Conservation (phyloP, 2,888 invertebrate species). For the Parnassius orleans region DNA sequence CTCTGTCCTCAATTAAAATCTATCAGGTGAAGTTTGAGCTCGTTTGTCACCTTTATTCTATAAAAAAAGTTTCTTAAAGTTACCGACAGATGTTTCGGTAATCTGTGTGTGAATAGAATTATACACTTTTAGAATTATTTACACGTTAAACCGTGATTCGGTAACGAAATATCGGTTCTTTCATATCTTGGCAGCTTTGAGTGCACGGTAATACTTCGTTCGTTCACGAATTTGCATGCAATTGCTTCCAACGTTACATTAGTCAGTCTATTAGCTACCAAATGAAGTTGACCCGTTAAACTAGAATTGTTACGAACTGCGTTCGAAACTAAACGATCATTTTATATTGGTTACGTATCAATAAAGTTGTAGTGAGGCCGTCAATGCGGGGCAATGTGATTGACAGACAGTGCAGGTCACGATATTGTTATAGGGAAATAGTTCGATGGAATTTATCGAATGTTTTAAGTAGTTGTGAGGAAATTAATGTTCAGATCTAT, state of each 20-base stretch:
- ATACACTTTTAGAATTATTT: conserved; percentile 2
- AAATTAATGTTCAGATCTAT: conserved; percentile 11
- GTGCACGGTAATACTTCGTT: conserved; percentile 14
- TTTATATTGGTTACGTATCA: conserved; percentile 33
- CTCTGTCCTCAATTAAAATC: too few relatives aligned
- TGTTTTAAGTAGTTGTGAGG: conserved; percentile 19
- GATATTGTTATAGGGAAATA: conserved; percentile 28
- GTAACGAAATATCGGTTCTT: conserved; percentile 14
- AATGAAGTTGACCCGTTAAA: conserved; percentile 32
- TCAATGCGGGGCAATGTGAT: conserved; percentile 37
- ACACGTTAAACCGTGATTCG: conserved; percentile 22
- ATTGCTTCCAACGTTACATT: conserved; percentile 32
- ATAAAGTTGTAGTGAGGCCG: conserved; percentile 38
- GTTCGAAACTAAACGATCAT: conserved; percentile 28
- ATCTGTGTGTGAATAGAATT: conserved; percentile 11
- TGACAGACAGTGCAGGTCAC: conserved; percentile 53
- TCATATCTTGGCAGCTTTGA: conserved; percentile 12
- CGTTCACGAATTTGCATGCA: conserved; percentile 36
- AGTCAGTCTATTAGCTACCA: conserved; percentile 34
- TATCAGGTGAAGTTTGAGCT: too few relatives aligned
- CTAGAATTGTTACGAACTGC: conserved; percentile 15
- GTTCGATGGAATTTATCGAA: conserved; percentile 19
- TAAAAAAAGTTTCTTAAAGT: too few relatives aligned
- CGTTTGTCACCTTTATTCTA: too few relatives aligned
- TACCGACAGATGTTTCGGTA: too few relatives aligned